phyloP scores from a whole-genome alignment of 2,888 invertebrate genomes.

The Geophilus truncorum region DNA sequence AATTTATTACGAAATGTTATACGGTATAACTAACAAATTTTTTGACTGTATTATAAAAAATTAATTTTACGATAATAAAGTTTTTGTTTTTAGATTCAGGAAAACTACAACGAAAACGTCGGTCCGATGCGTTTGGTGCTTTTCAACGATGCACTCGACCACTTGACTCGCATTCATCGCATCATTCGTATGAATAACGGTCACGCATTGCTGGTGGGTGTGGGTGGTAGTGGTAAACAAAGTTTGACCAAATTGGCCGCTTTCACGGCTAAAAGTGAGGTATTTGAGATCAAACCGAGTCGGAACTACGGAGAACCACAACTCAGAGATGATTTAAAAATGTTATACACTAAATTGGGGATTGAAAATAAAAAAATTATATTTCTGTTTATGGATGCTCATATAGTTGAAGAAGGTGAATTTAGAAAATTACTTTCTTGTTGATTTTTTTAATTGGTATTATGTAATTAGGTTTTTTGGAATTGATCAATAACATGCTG shows the following conservation, averaged over 20 bases:
- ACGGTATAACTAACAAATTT: no score
- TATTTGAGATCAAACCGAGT: constrained; percentile 76
- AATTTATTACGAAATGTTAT: no score
- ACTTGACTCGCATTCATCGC: constrained; percentile 79
- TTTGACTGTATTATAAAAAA: no score
- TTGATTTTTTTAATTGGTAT: no score
- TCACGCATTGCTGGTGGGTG: constrained; percentile 78
- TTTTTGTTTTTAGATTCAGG: constrained; percentile 60
- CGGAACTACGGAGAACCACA: constrained; percentile 76
- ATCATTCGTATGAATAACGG: constrained; percentile 76
- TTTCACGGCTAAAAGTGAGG: constrained; percentile 74
- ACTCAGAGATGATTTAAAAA: constrained; percentile 83
- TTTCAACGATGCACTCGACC: constrained; percentile 87
- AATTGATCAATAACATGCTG: constrained; percentile 84
- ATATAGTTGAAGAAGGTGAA: constrained; percentile 56
- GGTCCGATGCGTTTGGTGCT: constrained; percentile 71
- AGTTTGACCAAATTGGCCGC: constrained; percentile 72
- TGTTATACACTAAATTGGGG: constrained; percentile 68
- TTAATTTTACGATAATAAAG: no score
- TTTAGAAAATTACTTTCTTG: no score
- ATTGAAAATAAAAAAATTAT: constrained; percentile 71
- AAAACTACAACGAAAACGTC: constrained; percentile 73
- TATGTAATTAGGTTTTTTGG: constrained; percentile 74
- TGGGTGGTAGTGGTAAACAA: constrained; percentile 85
- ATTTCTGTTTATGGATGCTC: constrained; percentile 77